Conservation (phyloP, 1,140 invertebrate genomes). For the Polyergus mexicanus region DNA sequence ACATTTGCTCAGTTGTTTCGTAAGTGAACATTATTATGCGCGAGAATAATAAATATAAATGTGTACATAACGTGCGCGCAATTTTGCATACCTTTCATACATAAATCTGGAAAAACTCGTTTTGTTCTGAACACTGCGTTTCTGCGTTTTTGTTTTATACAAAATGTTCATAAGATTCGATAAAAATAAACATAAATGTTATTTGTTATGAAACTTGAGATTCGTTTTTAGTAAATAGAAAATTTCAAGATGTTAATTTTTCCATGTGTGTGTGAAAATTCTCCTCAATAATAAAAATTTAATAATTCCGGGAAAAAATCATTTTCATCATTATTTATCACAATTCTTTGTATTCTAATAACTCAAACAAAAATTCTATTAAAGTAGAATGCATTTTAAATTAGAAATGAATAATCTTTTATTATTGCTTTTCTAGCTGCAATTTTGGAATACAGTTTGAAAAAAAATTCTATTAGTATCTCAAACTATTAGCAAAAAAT, state of each 20-base stretch:
- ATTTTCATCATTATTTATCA: background rate
- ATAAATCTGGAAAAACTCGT: background rate
- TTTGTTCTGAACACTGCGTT: background rate
- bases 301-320: background rate
- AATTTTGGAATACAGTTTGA: too few species aligned
- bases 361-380: background rate
- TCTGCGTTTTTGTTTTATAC: background rate
- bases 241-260: background rate
- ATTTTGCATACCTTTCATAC: background rate
- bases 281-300: background rate
- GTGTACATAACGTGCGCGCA: too few species aligned
- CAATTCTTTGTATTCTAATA: background rate
- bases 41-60: background rate
- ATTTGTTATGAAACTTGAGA: too few species aligned
- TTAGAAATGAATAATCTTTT: too few species aligned
- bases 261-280: background rate
- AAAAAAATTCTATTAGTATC: background rate
- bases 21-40: constrained; percentile 63
- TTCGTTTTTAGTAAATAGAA: background rate
- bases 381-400: background rate
- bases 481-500: background rate
- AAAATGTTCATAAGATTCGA: background rate
- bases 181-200: background rate
- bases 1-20: constrained; percentile 60
- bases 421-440: too few species aligned